Base-by-base conservation (phyloP, 2,888 invertebrate genomes). In the Octodonta nipae region DNA sequence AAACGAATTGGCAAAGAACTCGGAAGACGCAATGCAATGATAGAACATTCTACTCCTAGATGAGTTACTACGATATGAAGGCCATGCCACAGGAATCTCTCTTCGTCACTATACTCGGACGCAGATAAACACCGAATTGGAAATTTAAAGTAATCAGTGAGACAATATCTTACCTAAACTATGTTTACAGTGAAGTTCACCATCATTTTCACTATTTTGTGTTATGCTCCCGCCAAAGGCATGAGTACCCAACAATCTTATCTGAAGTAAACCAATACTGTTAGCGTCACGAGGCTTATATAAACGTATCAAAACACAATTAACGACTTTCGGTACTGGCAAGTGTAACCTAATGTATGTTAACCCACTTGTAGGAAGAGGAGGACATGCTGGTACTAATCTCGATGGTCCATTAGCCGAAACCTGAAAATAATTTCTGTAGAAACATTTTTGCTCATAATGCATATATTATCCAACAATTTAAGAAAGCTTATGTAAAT, bases 231-330 rank as follows among this genome's bases (percentile, higher is more conserved):
- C 70, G n/a, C 73, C 72, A 57, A 89, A 89, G 2, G 87, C 85
- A 3, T 87, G 83, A 36, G 79, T 81, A 0, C 88, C 92, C 26
- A 91, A 64, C 30, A 93, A 63, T 3, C 82, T 70, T 41, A 93
- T 77, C 64, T 91, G 89, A 37, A 88, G 76, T 25, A 93, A 65
- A 4, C 91, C 89, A 56, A 92, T 81, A 51, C 83, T 88, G 46
- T 78, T 77, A n/a, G 85, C 84, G 52, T 91, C 91, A 17, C 84
- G 68, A 0, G 92, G 91, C 55, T 85, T 83, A 60, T 84, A 86
- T 13, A 80, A 61, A 15, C 78, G 65, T 5, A 63, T 51, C 32
- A 87, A 75, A 35, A 92, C 80, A 25, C 80, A 78, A 36, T 83
- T 84, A 25, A 84, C 86, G 10, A 91, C 82, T 61, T 88, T 80